phyloP scores from a whole-genome alignment of 2,113 vertebrate species.

The Thermophis baileyi region DNA sequence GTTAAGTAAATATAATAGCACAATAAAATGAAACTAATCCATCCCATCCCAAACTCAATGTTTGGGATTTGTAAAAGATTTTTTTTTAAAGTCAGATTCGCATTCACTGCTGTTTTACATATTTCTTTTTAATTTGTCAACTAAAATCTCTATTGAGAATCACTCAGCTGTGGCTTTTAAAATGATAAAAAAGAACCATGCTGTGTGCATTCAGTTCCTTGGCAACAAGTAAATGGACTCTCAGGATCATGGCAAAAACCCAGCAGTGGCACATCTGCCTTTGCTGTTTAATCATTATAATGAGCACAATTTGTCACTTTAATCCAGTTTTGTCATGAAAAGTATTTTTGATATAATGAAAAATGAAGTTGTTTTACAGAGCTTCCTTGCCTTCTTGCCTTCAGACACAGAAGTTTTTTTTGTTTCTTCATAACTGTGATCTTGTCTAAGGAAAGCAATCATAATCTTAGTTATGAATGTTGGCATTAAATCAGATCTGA shows the following conservation, averaged over 20 bases:
- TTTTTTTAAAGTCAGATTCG: not conserved
- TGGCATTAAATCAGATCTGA: not conserved
- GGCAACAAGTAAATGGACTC: constrained; percentile 23
- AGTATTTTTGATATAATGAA: not conserved
- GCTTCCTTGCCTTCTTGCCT: not conserved
- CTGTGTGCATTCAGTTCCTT: constrained; percentile 19
- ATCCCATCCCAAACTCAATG: not conserved
- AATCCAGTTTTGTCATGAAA: not conserved
- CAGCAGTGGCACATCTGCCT: constrained; percentile 2
- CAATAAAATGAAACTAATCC: not conserved
- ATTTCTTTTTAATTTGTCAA: not conserved
- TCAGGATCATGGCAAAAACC: not conserved
- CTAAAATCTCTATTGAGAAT: not conserved
- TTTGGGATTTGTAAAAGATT: not conserved
- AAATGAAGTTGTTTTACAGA: not conserved
- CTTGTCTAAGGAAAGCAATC: not conserved
- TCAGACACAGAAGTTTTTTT: not conserved
- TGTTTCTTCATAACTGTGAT: not conserved
- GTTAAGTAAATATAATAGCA: not conserved
- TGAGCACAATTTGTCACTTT: constrained; percentile 4
- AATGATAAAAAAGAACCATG: not conserved
- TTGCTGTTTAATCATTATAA: constrained; percentile 8
- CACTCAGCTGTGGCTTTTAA: not conserved
- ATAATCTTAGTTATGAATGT: not conserved
- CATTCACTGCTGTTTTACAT: not conserved